Base-by-base conservation (phyloP, 2,888 invertebrate genomes). In the Lamellibrachia columna region DNA sequence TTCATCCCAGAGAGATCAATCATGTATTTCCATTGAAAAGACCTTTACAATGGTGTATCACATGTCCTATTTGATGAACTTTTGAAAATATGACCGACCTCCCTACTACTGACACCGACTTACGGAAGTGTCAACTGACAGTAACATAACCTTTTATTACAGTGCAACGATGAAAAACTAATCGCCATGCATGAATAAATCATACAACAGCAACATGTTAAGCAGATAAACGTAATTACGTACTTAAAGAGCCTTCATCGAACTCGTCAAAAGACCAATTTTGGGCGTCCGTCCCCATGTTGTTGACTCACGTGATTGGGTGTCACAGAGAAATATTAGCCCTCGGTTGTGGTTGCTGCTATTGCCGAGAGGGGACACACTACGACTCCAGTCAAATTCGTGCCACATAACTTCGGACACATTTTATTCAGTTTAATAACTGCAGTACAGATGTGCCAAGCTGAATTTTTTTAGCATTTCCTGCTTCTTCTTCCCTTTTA, bases 211-310 rank as follows among this genome's bases (percentile, higher is more conserved):
- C 75, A 15, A 75, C 22, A 22, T 22, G 75, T 75, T 75, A 75
- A 75, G 75, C n/a, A 75, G 2, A 93, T 53, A 92, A 90, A 52
- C 53, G 53, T 90, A 52, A 92, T 75, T 75, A 75, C 96, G 95
- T 95, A 96, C 96, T 96, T 92, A 96, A 93, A 91, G 96, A 96
- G 52, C 96, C 96, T 93, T 96, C 96, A 93, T 96, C 96, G 94
- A 96, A 96, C 94, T 96, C 96, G 94, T 96, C 96, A 93, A 96
- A 96, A 93, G 96, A 95, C 96, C 96, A 96, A 58, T 95, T 96
- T n/a, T 93, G 93, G 58, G 90, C 92, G 28, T 92, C 93, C 22
- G 92, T 92, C 92, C 93, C 93, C 93, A 94, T 94, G 91, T 93
- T 93, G 92, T 75, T 75, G 75, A 75, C 75, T 75, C 75, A 75